A percentile compares a stretch with the other conserved stretches of the same genome.
phyloP scores from a whole-genome alignment of 2,888 invertebrate genomes.

The Orthonychiurus folsomi region DNA sequence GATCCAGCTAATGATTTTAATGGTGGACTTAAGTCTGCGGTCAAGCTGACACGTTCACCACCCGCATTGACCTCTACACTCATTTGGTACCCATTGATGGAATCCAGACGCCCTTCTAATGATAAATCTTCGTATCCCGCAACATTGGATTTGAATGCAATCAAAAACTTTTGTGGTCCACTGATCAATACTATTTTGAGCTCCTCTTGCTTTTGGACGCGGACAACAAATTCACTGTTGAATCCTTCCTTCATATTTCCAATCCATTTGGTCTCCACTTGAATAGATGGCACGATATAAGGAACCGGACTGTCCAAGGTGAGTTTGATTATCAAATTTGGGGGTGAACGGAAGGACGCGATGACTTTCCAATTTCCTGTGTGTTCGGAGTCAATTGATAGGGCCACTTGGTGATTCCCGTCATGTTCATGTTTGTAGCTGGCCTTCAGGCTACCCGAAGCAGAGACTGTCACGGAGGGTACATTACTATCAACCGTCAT shows the following conservation, averaged over 20 bases:
- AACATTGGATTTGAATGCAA: conserved; percentile 19
- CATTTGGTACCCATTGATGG: conserved; percentile 12
- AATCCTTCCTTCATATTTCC: conserved; percentile 25
- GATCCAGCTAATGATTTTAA: conserved; percentile 10
- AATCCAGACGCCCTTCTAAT: conserved; percentile 16
- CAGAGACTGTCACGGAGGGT: conserved; percentile 26
- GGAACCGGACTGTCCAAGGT: conserved; percentile 23
- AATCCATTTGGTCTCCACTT: conserved; percentile 17
- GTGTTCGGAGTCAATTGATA: conserved; percentile 25
- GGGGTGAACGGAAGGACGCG: conserved; percentile 23
- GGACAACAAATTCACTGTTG: conserved; percentile 20
- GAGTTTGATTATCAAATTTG: conserved; percentile 25
- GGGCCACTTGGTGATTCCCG: conserved; percentile 25
- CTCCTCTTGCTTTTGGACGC: conserved; percentile 15
- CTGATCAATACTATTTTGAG: conserved; percentile 16
- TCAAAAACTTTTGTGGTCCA: conserved; percentile 13
- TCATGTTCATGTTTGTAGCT: conserved; percentile 29
- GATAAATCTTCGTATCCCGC: conserved; percentile 20
- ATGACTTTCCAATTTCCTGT: conserved; percentile 35
- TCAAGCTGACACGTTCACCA: conserved; percentile 15
- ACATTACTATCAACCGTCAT: conserved; percentile 33
- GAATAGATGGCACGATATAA: conserved; percentile 13
- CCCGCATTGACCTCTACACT: conserved; percentile 12
- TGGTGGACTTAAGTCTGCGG: conserved; percentile 19
- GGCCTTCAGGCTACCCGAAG: conserved; percentile 29